Evolutionary conservation across 2,113 vertebrate genomes (phyloP), one percentile per base, ranked within the genome.

Genomic region (Rhinichthys klamathensis): DNA sequence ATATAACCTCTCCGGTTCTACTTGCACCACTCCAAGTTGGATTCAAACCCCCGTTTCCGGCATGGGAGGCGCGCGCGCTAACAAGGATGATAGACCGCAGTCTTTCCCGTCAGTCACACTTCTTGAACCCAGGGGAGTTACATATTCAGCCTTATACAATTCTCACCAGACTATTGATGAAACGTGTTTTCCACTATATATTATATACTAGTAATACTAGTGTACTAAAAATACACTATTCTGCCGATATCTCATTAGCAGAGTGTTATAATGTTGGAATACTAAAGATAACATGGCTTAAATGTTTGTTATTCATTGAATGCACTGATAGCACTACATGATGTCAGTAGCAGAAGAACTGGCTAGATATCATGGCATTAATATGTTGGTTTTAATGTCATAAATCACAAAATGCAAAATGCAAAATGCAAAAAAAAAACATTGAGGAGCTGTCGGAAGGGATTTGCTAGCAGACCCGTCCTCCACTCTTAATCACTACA

Each of bases 401-500:
- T 25, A 73, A 23, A 73, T 73, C 6, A 46, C 27, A 58, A 35
- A 51, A 51, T 51, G 4, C 4, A 49, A 49, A 4, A 9, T n/a
- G n/a, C n/a, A 10, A 5, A 10, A n/a, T n/a, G n/a, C n/a, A 91
- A 88, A 89, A 91, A 91, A 92, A 91, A 92, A 93, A 93, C 92
- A 93, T 90, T 92, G 91, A 90, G 84, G 87, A 92, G 92, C 90
- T 90, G 92, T 90, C 92, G 88, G 87, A 80, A 91, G 90, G 92
- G 93, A 93, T 94, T 93, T 90, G 92, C 92, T 94, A 92, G 92
- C 93, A 94, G 92, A 94, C 91, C 90, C 91, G 91, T 90, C 72
- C 92, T 93, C 91, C 90, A 90, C 90, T 93, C 91, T 93, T 94
- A 94, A 94, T 94, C 93, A 89, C 92, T 92, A 91, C 92, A 92